Conservation (phyloP, 2,113 vertebrate genomes). For the Spilogale gracilis region DNA sequence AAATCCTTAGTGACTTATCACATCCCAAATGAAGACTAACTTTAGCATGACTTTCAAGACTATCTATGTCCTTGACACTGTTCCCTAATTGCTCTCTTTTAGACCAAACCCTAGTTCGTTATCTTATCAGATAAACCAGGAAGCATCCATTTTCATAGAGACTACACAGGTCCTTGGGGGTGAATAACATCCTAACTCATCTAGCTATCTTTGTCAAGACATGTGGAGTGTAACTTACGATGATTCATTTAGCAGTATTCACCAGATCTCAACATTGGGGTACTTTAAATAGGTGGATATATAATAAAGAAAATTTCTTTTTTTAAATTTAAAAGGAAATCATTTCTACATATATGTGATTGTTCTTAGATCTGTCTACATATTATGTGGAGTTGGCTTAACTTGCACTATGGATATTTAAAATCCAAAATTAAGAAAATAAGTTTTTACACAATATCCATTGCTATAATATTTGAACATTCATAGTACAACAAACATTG, state of each 20-base stretch:
- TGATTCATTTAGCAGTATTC: background rate
- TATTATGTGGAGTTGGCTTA: background rate
- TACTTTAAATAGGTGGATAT: background rate
- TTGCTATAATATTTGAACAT: background rate
- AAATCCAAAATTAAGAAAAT: background rate
- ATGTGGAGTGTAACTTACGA: background rate
- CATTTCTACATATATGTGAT: background rate
- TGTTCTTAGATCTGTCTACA: background rate
- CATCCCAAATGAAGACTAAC: background rate
- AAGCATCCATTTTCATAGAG: background rate
- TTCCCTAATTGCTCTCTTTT: background rate
- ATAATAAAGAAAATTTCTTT: constrained; percentile 9
- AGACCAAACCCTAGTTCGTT: background rate
- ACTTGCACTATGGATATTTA: background rate
- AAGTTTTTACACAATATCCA: background rate
- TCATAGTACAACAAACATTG: background rate
- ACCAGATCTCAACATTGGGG: background rate
- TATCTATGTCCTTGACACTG: background rate
- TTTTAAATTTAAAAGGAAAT: background rate
- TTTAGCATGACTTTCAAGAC: background rate
- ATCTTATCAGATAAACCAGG: background rate
- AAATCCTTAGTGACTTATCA: background rate
- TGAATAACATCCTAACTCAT: background rate
- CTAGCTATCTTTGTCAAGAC: background rate
- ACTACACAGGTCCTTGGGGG: background rate